Evolutionary conservation across 2,888 invertebrate species (phyloP).

Genomic region (Diarsia rubi): DNA sequence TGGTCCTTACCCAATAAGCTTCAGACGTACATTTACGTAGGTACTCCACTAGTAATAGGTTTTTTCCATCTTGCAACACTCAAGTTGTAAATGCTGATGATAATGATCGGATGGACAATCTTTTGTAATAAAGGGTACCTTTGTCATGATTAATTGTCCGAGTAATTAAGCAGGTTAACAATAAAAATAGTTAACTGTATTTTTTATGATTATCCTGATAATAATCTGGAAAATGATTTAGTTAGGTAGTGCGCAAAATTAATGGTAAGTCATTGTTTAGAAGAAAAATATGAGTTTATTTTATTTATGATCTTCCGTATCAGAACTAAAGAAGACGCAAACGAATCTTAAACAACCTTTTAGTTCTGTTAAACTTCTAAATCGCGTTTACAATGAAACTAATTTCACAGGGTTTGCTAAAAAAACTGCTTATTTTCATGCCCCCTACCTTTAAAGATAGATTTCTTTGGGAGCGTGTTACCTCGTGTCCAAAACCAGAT

Average conservation of each 20-base stretch:
- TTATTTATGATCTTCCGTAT: not conserved
- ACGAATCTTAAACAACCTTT: not conserved
- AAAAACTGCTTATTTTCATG: not conserved
- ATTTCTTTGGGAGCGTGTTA: not conserved
- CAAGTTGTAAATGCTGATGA: not conserved
- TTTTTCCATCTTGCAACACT: slow-evolving; percentile 16
- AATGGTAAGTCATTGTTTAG: not conserved
- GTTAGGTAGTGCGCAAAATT: not conserved
- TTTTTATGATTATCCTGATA: slow-evolving; percentile 10
- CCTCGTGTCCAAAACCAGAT: not conserved
- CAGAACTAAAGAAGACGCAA: not conserved
- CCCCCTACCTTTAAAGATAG: not conserved
- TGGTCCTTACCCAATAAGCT: not conserved
- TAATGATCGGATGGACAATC: slow-evolving; percentile 5
- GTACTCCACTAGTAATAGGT: not conserved
- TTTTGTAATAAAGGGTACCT: slow-evolving; percentile 13
- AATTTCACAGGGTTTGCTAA: not conserved
- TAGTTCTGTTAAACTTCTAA: not conserved
- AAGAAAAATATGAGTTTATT: not conserved
- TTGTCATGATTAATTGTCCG: slow-evolving; percentile 10
- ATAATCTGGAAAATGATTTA: not conserved
- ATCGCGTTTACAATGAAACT: not conserved
- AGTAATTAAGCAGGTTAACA: not conserved
- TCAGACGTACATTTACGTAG: not conserved
- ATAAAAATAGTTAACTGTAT: not conserved